Base-by-base conservation (phyloP, 1,140 invertebrate genomes). In the Ylistrum balloti region DNA sequence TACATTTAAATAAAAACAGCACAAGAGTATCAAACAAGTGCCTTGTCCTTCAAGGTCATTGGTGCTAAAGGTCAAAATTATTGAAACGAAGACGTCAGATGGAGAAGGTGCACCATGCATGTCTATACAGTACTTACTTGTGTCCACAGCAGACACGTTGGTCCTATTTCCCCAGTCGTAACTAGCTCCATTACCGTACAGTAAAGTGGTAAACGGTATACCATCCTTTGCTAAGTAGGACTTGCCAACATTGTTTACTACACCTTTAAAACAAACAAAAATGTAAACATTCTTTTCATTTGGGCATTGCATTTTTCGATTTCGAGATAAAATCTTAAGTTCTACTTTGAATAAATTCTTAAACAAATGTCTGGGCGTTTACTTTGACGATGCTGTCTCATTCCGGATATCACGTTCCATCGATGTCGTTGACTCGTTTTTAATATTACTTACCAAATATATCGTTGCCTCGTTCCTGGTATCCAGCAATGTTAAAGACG, bases 151-250 rank as follows among this genome's bases (percentile, higher is more conserved):
- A n/a, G 93, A 93, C 0, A 95, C 88, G 93, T 94, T 88, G 91
- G 96, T 93, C 48, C 96, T 93, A 28, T 86, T 85, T 5, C 86
- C 87, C 96, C 95, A 91, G 38, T 90, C 86, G 91, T 95, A 96
- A 15, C 96, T 96, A 0, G 96, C 96, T 1, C 96, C 96, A 91
- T 96, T 96, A 0, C 93, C 95, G 86, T 96, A 96, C 33, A 95
- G 90, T 20, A 96, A 90, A 11, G 96, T 95, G 20, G 95, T 96
- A 91, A 94, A 96, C 15, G 95, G 94, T n/a, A 91, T 89, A 10
- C 90, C 89, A 86, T 96, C 95, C 13, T 48, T 15, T 0, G 86
- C 86, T 10, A 93, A 87, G 20, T 87, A 90, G 48, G 95, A 94
- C n/a, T 33, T 7, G 11, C 41, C 88, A 0, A 89, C 41, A 74